Conservation (phyloP, 1,140 invertebrate species). For the Caenorhabditis tropicalis region DNA sequence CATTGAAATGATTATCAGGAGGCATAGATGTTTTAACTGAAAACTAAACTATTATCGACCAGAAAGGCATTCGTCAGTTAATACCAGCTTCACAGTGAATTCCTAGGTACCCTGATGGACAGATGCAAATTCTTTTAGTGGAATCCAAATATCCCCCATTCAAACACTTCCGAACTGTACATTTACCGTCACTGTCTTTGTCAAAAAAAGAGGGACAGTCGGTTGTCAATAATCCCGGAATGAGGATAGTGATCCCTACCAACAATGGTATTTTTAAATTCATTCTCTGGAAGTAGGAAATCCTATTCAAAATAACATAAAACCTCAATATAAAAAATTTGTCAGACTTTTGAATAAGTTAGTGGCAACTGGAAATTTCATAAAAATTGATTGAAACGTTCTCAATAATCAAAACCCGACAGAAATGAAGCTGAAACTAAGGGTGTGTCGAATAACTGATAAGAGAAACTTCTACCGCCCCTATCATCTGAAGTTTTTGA, state of each 20-base stretch:
- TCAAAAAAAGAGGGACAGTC: neutral
- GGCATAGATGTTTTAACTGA: neutral
- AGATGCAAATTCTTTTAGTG: neutral
- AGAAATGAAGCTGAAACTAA: neutral
- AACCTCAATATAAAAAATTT: no score
- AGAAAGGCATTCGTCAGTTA: no score
- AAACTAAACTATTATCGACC: neutral
- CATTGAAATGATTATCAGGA: conserved; percentile 7
- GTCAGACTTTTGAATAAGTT: no score
- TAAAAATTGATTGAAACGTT: no score
- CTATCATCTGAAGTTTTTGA: neutral
- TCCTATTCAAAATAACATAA: no score
- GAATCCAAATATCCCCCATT: neutral
- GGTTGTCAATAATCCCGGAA: neutral
- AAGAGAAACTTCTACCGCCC: neutral
- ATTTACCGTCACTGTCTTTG: neutral
- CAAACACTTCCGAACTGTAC: neutral
- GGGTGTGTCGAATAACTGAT: neutral
- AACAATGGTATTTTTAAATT: neutral
- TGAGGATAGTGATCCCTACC: neutral
- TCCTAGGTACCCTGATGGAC: neutral
- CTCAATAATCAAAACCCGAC: neutral
- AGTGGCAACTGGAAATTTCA: no score
- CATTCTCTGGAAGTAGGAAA: neutral
- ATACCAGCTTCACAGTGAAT: conserved; percentile 18